Conservation (phyloP, 1,140 invertebrate genomes). For the Panagrolaimus sp. region DNA sequence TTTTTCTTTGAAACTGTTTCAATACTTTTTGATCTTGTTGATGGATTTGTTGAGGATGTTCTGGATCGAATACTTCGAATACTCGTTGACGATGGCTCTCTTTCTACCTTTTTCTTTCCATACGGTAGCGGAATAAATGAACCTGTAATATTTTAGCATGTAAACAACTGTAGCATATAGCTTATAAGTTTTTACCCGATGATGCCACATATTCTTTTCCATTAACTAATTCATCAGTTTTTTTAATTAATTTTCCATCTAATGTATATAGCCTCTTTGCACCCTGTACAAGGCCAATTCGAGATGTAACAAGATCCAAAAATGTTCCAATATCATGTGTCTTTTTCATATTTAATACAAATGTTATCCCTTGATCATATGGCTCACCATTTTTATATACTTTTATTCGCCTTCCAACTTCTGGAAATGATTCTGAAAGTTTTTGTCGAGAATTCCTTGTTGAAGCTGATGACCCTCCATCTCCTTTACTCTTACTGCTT, state of each 20-base stretch:
- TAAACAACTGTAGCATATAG: no score
- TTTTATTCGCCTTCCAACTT: conserved; percentile 24
- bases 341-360: conserved; percentile 31
- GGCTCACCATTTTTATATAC: conserved; percentile 37
- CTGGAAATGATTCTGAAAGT: conserved; percentile 16
- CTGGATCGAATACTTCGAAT: no score
- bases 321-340: conserved; percentile 36
- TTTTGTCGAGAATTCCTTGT: neutral
- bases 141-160: no score
- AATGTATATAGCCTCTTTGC: conserved; percentile 30
- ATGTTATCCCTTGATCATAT: conserved; percentile 35
- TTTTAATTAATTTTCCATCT: conserved; percentile 18
- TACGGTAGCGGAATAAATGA: no score
- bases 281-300: conserved; percentile 31
- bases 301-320: conserved; percentile 30
- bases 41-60: no score
- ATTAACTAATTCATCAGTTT: conserved; percentile 20
- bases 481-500: neutral
- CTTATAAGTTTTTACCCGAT: conserved; percentile 6
- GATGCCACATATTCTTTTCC: conserved; percentile 24
- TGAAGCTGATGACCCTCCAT: neutral
- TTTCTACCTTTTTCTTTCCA: no score
- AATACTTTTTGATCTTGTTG: no score
- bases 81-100: no score
- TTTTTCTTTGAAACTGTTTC: no score